These are phyloP conservation scores for Sebastes variabilis DNA, from an alignment of 2,797 vertebrate genomes.

Conservation along the genomic window DNA sequence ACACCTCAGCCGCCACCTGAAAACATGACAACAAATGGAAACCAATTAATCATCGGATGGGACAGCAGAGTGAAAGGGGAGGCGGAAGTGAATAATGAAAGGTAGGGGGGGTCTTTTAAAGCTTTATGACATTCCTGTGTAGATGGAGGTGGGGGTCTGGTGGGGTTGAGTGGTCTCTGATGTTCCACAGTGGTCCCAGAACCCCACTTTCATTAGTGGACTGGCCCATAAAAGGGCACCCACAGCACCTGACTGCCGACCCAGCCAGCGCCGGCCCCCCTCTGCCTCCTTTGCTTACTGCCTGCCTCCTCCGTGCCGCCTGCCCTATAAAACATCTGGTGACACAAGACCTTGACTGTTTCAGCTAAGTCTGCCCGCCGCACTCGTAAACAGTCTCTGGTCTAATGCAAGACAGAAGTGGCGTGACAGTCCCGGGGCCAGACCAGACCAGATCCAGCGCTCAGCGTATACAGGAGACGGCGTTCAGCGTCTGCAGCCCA, in stretches of 20 bases:
- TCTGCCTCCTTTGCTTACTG: slow-evolving; percentile 58
- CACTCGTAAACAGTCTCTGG: slow-evolving; percentile 73
- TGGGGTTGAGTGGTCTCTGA: slow-evolving; percentile 89
- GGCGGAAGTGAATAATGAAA: slow-evolving; percentile 89
- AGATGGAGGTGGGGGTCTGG: slow-evolving; percentile 82
- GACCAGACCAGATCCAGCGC: slow-evolving; percentile 42
- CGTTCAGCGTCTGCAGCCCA: slow-evolving; percentile 26
- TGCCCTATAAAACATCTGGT: slow-evolving; percentile 79
- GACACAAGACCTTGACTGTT: slow-evolving; percentile 80
- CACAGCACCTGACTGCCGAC: slow-evolving; percentile 88
- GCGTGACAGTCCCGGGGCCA: slow-evolving; percentile 45
- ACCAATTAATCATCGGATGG: slow-evolving; percentile 86
- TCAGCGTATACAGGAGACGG: slow-evolving; percentile 16
- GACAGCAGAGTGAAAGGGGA: slow-evolving; percentile 78
- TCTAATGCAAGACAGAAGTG: slow-evolving; percentile 76
- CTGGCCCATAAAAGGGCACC: slow-evolving; percentile 87
- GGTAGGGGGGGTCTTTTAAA: slow-evolving; percentile 89
- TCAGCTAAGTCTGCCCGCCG: slow-evolving; percentile 58
- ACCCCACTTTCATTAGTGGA: slow-evolving; percentile 88
- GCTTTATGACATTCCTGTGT: slow-evolving; percentile 93
- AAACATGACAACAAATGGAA: slow-evolving; percentile 83
- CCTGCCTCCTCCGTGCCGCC: slow-evolving; percentile 68
- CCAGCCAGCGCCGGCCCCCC: slow-evolving; percentile 76
- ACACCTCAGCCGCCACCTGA: slow-evolving; percentile 37
- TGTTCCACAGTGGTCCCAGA: slow-evolving; percentile 88